A percentile compares a stretch with the other conserved stretches of the same genome.
phyloP scores from a whole-genome alignment of 1,140 invertebrate genomes.

The Phthorimaea operculella region DNA sequence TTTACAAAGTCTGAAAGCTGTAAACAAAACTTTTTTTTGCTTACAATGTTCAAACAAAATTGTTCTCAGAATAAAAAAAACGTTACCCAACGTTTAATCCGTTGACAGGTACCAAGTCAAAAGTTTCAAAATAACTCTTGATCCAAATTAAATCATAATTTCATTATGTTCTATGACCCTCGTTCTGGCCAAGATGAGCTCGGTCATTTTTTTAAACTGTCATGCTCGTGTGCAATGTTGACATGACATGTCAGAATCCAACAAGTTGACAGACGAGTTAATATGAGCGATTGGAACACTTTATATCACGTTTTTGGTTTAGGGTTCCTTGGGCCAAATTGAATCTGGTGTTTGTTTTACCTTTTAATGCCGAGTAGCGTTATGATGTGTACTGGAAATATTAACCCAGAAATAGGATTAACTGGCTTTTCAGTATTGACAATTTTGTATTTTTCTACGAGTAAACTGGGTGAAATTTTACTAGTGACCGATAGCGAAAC shows the following conservation, averaged over 20 bases:
- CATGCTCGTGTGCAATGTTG: constrained; percentile 25
- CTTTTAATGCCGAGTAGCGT: no score
- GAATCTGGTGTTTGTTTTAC: no score
- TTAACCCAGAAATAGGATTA: no score
- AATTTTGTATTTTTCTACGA: no score
- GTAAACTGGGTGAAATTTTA: no score
- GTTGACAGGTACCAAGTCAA: neutral
- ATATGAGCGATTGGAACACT: constrained; percentile 36
- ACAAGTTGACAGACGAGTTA: constrained; percentile 46
- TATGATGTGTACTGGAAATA: no score
- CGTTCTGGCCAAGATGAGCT: neutral
- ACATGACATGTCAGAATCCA: constrained; percentile 39
- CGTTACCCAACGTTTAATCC: neutral
- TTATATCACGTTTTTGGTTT: constrained; percentile 12
- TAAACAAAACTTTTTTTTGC: no score
- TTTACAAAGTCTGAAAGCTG: no score
- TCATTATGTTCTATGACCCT: neutral
- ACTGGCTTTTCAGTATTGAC: no score
- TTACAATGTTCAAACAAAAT: no score
- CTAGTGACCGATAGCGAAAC: no score
- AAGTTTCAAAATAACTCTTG: neutral
- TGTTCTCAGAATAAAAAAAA: no score
- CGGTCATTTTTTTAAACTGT: constrained; percentile 19
- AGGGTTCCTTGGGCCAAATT: constrained; percentile 2
- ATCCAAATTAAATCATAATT: constrained; percentile 30